Evolutionary conservation across 2,113 vertebrate species (phyloP).

Genomic region (Seriola quinqueradiata): DNA sequence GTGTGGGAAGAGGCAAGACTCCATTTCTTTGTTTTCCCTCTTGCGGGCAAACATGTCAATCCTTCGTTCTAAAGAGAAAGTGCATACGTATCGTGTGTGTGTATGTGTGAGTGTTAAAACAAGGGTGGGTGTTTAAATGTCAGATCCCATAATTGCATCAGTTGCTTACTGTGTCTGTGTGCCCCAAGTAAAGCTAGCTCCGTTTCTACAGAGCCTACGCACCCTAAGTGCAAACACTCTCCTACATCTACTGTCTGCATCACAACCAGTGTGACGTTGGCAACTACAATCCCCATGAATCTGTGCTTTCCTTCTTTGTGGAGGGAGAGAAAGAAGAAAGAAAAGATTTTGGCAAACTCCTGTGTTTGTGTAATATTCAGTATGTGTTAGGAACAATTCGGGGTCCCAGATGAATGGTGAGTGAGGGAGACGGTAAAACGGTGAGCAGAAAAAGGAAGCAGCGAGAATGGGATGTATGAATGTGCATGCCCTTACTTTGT

Average conservation of each 20-base stretch:
- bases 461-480: background rate
- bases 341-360: background rate
- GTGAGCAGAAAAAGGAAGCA: background rate
- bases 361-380: background rate
- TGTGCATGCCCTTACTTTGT: background rate
- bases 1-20: slow-evolving; percentile 63
- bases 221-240: slow-evolving; percentile 37
- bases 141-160: slow-evolving; percentile 72
- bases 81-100: slow-evolving; percentile 37
- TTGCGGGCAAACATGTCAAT: slow-evolving; percentile 61
- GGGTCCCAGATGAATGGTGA: background rate
- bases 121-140: slow-evolving; percentile 71
- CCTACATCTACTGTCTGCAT: slow-evolving; percentile 20
- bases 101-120: slow-evolving; percentile 46
- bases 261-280: slow-evolving; percentile 1
- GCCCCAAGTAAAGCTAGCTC: slow-evolving; percentile 36
- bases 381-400: background rate
- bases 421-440: background rate
- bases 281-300: slow-evolving; percentile 16
- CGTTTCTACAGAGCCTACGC: slow-evolving; percentile 35
- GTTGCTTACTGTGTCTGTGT: slow-evolving; percentile 51
- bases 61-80: slow-evolving; percentile 39
- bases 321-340: background rate
- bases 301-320: background rate
- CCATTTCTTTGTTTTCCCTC: slow-evolving; percentile 57